Evolutionary conservation across 2,797 vertebrate genomes (phyloP).

Genomic region (Phoeniculus purpureus): DNA sequence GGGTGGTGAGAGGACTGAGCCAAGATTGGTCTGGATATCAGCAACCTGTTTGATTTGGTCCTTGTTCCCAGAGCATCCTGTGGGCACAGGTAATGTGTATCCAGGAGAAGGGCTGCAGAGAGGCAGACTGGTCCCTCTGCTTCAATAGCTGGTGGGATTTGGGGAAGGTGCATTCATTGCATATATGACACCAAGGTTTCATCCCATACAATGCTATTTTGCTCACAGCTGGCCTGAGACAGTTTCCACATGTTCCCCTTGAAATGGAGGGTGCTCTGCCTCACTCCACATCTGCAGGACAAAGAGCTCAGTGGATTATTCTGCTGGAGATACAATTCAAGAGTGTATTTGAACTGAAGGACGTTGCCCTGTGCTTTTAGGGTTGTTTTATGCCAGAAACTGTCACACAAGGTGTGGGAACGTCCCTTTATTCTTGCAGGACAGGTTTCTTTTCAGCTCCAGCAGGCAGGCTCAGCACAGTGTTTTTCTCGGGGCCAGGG

Average conservation of each 20-base stretch:
- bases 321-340: background rate
- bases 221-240: background rate
- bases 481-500: background rate
- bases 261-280: background rate
- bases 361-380: background rate
- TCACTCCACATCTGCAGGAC: background rate
- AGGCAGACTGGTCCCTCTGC: fast-evolving
- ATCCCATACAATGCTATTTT: background rate
- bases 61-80: background rate
- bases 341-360: background rate
- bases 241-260: background rate
- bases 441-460: slow-evolving; percentile 12
- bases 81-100: background rate
- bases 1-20: background rate
- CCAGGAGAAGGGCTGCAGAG: background rate
- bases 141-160: background rate
- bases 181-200: background rate
- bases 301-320: background rate
- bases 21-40: background rate
- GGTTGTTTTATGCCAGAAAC: background rate
- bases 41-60: background rate
- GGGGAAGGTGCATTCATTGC: background rate
- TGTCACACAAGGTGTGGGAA: background rate
- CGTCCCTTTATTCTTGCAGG: background rate
- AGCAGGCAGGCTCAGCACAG: background rate